phyloP scores from a whole-genome alignment of 2,113 vertebrate species.

The Lamprotornis superbus region DNA sequence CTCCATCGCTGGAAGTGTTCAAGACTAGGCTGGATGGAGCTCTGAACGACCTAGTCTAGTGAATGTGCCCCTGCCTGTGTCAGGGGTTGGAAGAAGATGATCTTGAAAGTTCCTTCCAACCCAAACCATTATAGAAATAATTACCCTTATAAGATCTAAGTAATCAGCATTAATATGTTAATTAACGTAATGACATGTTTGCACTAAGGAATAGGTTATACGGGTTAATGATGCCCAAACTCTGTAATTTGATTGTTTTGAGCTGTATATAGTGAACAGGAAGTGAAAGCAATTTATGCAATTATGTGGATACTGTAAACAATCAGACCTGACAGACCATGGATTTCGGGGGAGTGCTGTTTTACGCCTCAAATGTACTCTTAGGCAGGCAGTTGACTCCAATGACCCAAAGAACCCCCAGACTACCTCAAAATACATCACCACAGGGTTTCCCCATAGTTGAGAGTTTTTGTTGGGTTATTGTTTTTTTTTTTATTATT shows the following conservation, averaged over 20 bases:
- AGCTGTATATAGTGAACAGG: background rate
- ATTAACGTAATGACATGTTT: background rate
- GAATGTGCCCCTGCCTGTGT: background rate
- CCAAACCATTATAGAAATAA: background rate
- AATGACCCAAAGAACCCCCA: background rate
- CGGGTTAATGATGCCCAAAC: background rate
- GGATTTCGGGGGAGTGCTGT: background rate
- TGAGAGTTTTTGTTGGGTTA: background rate
- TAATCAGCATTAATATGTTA: background rate
- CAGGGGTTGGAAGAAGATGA: background rate
- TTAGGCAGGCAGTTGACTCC: background rate
- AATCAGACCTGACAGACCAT: constrained; percentile 22
- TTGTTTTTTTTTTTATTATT: background rate
- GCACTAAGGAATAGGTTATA: background rate
- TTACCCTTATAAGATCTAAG: background rate
- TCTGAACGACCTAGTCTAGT: background rate
- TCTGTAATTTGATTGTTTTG: background rate
- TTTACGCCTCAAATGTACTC: background rate
- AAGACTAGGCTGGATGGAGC: background rate
- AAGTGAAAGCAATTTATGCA: constrained; percentile 57
- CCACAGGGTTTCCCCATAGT: background rate
- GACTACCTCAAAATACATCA: background rate
- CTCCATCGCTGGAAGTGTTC: background rate
- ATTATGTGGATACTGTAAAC: background rate
- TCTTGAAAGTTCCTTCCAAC: background rate